Conservation (phyloP, 2,888 invertebrate genomes). For the Polymixis lichenea region DNA sequence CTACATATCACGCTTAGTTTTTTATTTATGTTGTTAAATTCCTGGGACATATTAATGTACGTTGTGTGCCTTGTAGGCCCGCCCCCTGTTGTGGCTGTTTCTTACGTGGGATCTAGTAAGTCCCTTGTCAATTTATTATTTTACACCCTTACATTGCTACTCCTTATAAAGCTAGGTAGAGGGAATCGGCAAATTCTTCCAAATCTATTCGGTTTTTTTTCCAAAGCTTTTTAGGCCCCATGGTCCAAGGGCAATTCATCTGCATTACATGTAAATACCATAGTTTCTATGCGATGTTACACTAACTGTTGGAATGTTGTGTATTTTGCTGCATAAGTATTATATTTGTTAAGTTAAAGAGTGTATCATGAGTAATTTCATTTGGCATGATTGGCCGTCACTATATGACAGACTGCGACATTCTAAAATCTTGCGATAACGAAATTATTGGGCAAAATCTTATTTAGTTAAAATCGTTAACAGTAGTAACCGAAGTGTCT, state of each 20-base stretch:
- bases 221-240: slow-evolving; percentile 29
- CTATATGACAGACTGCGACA: slow-evolving; percentile 25
- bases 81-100: slow-evolving; percentile 90
- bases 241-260: slow-evolving; percentile 37
- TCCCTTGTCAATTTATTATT: slow-evolving; percentile 80
- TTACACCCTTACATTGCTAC: slow-evolving; percentile 63
- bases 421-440: background rate
- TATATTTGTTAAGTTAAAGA: slow-evolving; percentile 2
- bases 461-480: background rate
- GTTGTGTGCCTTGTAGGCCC: slow-evolving; percentile 87
- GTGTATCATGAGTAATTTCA: background rate
- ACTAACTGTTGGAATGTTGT: slow-evolving; percentile 55
- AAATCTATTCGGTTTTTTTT: slow-evolving; percentile 14
- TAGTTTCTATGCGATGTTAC: slow-evolving; percentile 41
- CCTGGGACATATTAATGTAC: slow-evolving; percentile 81
- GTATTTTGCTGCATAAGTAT: slow-evolving; percentile 31
- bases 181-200: slow-evolving; percentile 33
- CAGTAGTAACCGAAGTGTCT: background rate
- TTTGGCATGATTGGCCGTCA: slow-evolving; percentile 6
- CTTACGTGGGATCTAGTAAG: slow-evolving; percentile 90
- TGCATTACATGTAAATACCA: slow-evolving; percentile 60
- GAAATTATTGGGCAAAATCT: background rate
- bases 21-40: slow-evolving; percentile 61
- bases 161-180: slow-evolving; percentile 51
- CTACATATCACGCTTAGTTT: slow-evolving; percentile 59